Conservation (phyloP, 2,888 invertebrate genomes). For the Hartigia nigra region DNA sequence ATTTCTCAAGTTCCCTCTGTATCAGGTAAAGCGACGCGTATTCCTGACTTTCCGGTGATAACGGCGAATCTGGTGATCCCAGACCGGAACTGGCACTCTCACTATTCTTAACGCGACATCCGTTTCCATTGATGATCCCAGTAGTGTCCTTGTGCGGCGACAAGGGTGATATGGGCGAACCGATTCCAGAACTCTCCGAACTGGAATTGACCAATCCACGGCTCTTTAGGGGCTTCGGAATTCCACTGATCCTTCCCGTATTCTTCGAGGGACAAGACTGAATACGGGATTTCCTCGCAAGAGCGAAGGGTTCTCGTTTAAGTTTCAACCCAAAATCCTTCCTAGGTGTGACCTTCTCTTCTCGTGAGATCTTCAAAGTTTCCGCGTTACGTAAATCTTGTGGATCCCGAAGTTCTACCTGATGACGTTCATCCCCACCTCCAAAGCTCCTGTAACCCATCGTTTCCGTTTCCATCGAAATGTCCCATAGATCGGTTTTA, state of each 20-base stretch:
- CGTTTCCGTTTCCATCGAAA: slow-evolving; percentile 8
- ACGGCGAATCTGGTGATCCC: slow-evolving; percentile 51
- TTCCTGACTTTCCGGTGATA: slow-evolving; percentile 55
- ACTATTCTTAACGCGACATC: slow-evolving; percentile 38
- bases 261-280: background rate
- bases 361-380: background rate
- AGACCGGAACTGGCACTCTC: slow-evolving; percentile 54
- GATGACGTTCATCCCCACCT: background rate
- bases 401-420: background rate
- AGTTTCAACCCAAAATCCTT: slow-evolving; percentile 48
- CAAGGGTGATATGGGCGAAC: slow-evolving; percentile 55
- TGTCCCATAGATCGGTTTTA: slow-evolving; percentile 15
- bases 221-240: slow-evolving; percentile 40
- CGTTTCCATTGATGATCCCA: slow-evolving; percentile 14
- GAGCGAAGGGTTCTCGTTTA: slow-evolving; percentile 25
- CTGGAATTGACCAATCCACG: slow-evolving; percentile 52
- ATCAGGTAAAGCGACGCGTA: slow-evolving; percentile 55
- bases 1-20: slow-evolving; percentile 51
- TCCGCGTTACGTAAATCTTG: background rate
- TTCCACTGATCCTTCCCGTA: slow-evolving; percentile 34
- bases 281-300: background rate
- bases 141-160: slow-evolving; percentile 45
- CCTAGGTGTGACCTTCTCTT: slow-evolving; percentile 24
- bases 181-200: slow-evolving; percentile 57
- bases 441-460: background rate